Evolutionary conservation across 30 jellyfish, hydroid and myxozoan genomes (phyloP), one percentile per base, ranked within the genome.

Genomic region (Hydractinia echinata): DNA sequence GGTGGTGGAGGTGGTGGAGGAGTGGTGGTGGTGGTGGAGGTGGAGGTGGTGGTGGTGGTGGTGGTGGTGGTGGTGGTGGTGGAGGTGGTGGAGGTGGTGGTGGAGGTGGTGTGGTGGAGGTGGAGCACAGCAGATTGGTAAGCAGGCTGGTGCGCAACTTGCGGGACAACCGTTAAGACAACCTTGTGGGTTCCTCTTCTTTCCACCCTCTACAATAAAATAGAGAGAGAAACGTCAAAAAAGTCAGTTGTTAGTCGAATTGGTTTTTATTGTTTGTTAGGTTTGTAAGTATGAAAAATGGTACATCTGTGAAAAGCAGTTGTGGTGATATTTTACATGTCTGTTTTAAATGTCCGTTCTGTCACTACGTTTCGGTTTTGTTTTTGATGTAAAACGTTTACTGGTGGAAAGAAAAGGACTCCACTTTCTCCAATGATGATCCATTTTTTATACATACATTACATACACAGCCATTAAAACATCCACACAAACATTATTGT

Each of bases 51-150:
- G 81, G 81, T 71, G 81, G 81, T 0, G 81, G 81, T 71, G 81
- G 81, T 71, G 81, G 84, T 58, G 94, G 94, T 54, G 94, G 85
- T 67, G 79, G 55, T 72, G 69, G 56, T 10, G 73, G 89, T 67
- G 96, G 96, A 7, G 91, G 95, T 4, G 97, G 97, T 18, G 89
- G 97, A 0, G 95, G 95, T 49, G 97, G 95, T 19, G 95, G 97
- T 0, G 97, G 97, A 9, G 96, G 97, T 48, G 95, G 95, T 10
- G 97, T 19, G 97, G 97, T 15, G 97, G 89, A 61, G 91, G 79
- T 55, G 95, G 91, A 48, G 95, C 89, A 54, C 94, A 82, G 78
- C 94, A 81, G 79, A 84, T 82, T 76, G 97, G 97, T 49, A 84
- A 68, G 73, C 99, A 93, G 21, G 95, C 96, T 67, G 95, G 96